Evolutionary conservation across 2,888 invertebrate genomes (phyloP), one percentile per base, ranked within the genome.

Genomic region (Caenorhabditis japonica): DNA sequence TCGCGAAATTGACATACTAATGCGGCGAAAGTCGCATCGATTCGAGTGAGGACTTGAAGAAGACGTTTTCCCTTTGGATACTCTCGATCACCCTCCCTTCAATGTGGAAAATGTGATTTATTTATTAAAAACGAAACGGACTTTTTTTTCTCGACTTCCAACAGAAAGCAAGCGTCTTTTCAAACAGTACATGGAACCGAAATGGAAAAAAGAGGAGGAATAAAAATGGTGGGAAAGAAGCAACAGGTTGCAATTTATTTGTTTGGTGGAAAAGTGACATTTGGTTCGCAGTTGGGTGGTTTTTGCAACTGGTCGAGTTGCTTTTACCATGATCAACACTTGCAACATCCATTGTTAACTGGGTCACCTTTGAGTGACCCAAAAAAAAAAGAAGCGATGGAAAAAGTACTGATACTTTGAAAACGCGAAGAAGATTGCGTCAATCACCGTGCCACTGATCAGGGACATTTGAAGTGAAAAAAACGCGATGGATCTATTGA

Each of bases 1-100:
- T 27, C 34, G n/a, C n/a, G 43, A 43, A 61, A 52, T 52, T 61
- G 60, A 61, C 51, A 52, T 52, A 61, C 60, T 61, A 61, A 61
- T 61, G 43, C 43, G 51, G 25, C 41, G 46, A 56, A 56, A 56
- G 56, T 56, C 27, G 43, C 43, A n/a, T n/a, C 38, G 27, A 15
- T 59, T 33, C 15, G 17, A 12, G 38, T 19, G 38, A 47, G 56
- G 39, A 49, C 59, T 59, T 59, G 46, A 49, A 59, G 47, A 59
- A 36, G 49, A 19, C 21, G 49, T 36, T 33, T 38, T 47, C 38
- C 3, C 17, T 25, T 30, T 21, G 30, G 30, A 30, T 30, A 30
- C 30, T 41, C 15, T 41, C 19, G 41, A 19, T 41, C 38, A 38
- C 38, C 15, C 15, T 38, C 38, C 38, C 38, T 38, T 38, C 38